These are phyloP conservation scores for Daubentonia madagascariensis DNA, from an alignment of 2,113 vertebrate species.

Conservation along the genomic window DNA sequence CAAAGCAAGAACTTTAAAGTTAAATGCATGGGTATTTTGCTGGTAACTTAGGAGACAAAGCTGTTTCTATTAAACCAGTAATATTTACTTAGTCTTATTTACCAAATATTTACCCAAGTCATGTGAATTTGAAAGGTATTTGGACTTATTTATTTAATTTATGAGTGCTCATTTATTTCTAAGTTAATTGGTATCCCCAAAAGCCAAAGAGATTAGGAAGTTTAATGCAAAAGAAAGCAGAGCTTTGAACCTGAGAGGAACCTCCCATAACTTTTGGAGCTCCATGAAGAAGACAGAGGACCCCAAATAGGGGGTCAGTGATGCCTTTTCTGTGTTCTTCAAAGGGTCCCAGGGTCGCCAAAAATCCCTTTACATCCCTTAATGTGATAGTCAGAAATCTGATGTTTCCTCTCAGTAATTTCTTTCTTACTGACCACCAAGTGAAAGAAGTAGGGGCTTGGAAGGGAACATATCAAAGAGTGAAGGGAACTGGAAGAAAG, in stretches of 20 bases:
- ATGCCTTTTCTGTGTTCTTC: not conserved
- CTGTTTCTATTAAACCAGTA: too few relatives aligned
- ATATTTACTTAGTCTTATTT: too few relatives aligned
- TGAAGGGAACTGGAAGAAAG: not conserved
- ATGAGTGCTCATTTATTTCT: too few relatives aligned
- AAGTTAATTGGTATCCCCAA: not conserved
- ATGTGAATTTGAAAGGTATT: too few relatives aligned
- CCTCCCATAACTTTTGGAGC: not conserved
- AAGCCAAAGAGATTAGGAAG: not conserved
- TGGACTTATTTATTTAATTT: too few relatives aligned
- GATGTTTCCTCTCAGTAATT: not conserved
- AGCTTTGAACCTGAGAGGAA: not conserved
- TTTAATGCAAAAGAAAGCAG: not conserved
- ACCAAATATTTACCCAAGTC: too few relatives aligned
- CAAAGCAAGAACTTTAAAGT: too few relatives aligned
- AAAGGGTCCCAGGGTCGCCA: not conserved
- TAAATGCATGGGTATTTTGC: too few relatives aligned
- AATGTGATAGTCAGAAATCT: not conserved
- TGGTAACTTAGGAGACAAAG: too few relatives aligned
- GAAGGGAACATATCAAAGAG: not conserved
- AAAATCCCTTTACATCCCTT: not conserved
- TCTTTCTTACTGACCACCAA: not conserved
- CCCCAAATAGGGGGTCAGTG: not conserved
- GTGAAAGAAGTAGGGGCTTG: not conserved
- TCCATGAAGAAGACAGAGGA: not conserved